Evolutionary conservation across 2,888 invertebrate genomes (phyloP), one percentile per base, ranked within the genome.

Genomic region (Scotopteryx bipunctaria): DNA sequence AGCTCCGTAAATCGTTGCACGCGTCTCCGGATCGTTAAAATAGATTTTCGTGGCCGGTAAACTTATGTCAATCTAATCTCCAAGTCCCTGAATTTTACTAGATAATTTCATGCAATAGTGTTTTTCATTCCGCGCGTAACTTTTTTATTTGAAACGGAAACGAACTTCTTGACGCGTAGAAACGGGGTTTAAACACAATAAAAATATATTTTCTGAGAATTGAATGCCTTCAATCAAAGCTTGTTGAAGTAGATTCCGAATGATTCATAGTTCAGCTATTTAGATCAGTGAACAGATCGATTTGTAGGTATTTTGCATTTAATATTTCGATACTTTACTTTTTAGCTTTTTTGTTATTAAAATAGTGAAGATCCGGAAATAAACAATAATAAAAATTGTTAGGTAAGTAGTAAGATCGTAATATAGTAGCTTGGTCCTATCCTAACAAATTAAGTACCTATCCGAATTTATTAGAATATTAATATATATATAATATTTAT

Each of bases 21-120:
- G 55, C 61, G 61, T 68, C 60, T 67, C 62, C 59, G 66, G 57
- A 65, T 59, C 33, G 46, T 52, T 54, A 56, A 67, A 67, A 78
- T 68, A 75, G 81, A 82, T 81, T 69, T 62, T 59, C 62, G 56
- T 61, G 66, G 66, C 62, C 56, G 54, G 56, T 63, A 66, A 72
- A 63, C 61, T 63, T 58, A 67, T 74, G 75, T 78, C 73, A 76
- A 76, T 73, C 69, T 42, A 23, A 65, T 73, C 70, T 73, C 74
- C 67, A 32, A 14, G 15, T 32, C 32, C 32, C 15, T 15, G 32
- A 65, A 67, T 63, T 61, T 64, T 54, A 60, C 66, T 64, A 73
- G 69, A 69, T 69, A 66, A 57, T 55, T 63, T 66, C 63, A 63
- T 15, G 8, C n/a, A 16, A 65, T 64, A 57, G 48, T 45, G 48